Conservation (phyloP, 1,140 invertebrate genomes). For the Harpegnathos saltator region DNA sequence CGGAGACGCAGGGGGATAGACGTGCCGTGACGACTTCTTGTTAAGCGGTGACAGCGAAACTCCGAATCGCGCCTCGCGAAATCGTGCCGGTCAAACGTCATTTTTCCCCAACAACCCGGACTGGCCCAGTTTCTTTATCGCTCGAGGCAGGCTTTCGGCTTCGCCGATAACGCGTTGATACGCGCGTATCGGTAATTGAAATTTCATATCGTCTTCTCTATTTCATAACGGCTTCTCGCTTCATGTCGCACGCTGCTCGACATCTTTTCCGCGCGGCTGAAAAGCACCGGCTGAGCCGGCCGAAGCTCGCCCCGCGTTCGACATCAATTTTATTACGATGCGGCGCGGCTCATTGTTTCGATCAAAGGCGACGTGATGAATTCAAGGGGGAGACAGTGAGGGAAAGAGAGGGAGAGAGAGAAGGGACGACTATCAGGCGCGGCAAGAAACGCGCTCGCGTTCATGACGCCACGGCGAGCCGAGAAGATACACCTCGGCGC, state of each 20-base stretch:
- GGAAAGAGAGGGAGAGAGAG: neutral
- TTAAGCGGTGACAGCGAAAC: slow-evolving; percentile 3
- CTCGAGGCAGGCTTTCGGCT: slow-evolving; percentile 25
- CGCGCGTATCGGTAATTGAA: slow-evolving; percentile 50
- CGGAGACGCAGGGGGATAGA: no score
- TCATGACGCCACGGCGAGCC: no score
- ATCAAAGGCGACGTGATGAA: slow-evolving; percentile 17
- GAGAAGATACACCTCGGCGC: no score
- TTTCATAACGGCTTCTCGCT: no score
- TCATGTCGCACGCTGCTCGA: no score
- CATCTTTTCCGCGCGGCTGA: neutral
- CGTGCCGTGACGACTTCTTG: neutral
- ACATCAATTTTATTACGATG: slow-evolving; percentile 2
- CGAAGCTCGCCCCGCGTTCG: neutral
- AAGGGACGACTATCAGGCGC: no score
- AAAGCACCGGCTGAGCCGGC: neutral
- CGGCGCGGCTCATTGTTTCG: slow-evolving; percentile 12
- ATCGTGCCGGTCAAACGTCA: slow-evolving; percentile 41
- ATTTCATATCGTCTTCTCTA: slow-evolving; percentile 35
- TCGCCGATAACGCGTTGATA: slow-evolving; percentile 23
- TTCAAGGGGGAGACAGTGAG: neutral
- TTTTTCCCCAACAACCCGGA: slow-evolving; percentile 34
- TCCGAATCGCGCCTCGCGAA: slow-evolving; percentile 16
- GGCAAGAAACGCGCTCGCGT: no score
- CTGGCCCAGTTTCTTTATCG: slow-evolving; percentile 40